Percentiles rank a stretch among this genome's conserved stretches.
Evolutionary conservation across 2,797 vertebrate genomes (phyloP).

Genomic region (Pseudochirops corinnae): DNA sequence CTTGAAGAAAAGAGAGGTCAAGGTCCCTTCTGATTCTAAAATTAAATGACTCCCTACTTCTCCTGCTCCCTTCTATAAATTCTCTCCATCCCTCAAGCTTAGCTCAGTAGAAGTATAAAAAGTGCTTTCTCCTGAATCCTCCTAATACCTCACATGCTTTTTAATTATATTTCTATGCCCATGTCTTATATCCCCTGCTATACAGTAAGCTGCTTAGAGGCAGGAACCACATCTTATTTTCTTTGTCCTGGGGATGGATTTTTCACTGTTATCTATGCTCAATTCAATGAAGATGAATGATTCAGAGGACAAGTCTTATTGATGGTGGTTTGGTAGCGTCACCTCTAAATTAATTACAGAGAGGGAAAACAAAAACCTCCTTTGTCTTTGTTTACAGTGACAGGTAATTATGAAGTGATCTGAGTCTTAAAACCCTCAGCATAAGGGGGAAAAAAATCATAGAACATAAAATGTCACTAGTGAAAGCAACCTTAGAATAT

Average conservation of each 20-base stretch:
- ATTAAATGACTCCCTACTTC: background rate
- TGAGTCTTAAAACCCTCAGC: background rate
- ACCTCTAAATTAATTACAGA: slow-evolving; percentile 7
- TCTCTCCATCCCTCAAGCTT: background rate
- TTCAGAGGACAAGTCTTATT: slow-evolving; percentile 5
- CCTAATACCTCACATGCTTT: background rate
- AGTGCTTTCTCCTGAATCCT: background rate
- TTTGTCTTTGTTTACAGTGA: slow-evolving; percentile 9
- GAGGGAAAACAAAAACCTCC: background rate
- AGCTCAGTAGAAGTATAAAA: background rate
- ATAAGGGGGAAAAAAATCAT: background rate
- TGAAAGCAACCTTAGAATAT: background rate
- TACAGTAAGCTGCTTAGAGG: background rate
- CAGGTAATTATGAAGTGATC: slow-evolving; percentile 11
- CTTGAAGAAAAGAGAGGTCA: background rate
- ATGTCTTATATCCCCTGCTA: background rate
- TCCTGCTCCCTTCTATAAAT: background rate
- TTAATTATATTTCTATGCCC: background rate
- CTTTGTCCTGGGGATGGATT: background rate
- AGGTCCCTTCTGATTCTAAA: background rate
- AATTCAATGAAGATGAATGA: slow-evolving; percentile 9
- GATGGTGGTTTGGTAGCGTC: background rate
- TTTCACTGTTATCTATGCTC: background rate
- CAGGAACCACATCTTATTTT: background rate
- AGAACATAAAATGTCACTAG: background rate